Conservation (phyloP, 2,888 invertebrate species). For the Orthosia gracilis region DNA sequence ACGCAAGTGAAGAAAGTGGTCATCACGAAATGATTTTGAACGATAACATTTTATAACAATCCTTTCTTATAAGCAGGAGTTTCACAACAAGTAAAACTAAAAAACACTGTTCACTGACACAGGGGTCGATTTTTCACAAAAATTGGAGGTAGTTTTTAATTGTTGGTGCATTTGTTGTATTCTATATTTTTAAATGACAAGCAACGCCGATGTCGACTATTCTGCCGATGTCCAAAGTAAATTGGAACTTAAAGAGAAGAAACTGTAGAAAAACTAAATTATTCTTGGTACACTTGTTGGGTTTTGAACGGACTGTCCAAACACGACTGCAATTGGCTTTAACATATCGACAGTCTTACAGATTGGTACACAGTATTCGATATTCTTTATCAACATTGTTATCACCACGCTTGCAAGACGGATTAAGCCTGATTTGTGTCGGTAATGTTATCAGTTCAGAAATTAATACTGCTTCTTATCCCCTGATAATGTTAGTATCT, state of each 20-base stretch:
- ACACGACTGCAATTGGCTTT: background rate
- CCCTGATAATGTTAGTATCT: constrained; percentile 36
- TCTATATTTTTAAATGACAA: too few species aligned
- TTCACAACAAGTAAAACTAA: background rate
- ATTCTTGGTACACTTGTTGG: too few species aligned
- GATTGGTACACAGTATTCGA: constrained; percentile 11
- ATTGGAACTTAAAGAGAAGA: too few species aligned
- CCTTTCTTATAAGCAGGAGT: background rate
- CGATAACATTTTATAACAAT: constrained; percentile 1
- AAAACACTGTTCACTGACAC: constrained; percentile 4
- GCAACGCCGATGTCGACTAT: too few species aligned
- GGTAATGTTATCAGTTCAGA: constrained; percentile 42
- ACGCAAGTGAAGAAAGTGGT: constrained; percentile 20
- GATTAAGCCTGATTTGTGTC: constrained; percentile 29
- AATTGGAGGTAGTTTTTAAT: background rate
- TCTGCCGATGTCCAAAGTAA: too few species aligned
- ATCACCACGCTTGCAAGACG: constrained; percentile 39
- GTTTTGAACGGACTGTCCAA: background rate
- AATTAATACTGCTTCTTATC: constrained; percentile 41
- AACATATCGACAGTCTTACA: background rate
- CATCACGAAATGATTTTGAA: constrained; percentile 8
- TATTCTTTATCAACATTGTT: constrained; percentile 41
- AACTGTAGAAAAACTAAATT: too few species aligned
- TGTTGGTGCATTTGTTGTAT: background rate
- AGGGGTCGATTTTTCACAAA: background rate